phyloP scores from a whole-genome alignment of 2,797 vertebrate species.

The Halcyon smyrnensis region DNA sequence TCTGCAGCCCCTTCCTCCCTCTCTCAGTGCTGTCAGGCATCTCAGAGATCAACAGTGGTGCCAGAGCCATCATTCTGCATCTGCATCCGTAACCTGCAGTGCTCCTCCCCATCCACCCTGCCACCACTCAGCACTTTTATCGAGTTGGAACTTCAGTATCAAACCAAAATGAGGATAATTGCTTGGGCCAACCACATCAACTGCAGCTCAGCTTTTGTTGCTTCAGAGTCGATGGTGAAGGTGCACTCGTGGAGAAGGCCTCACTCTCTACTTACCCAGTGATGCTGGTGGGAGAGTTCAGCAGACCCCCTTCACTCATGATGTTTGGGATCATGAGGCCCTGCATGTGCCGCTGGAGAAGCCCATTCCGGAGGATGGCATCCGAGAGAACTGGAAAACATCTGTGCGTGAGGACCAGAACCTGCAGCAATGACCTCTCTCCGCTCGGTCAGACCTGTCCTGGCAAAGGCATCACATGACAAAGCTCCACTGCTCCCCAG shows the following conservation, averaged over 20 bases:
- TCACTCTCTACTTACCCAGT: not conserved
- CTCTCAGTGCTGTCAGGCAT: not conserved
- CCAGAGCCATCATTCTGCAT: not conserved
- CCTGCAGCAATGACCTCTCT: rapidly evolving
- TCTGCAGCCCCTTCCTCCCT: not conserved
- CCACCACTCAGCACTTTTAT: rapidly evolving
- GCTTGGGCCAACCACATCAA: rapidly evolving
- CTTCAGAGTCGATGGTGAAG: not conserved
- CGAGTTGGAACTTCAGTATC: not conserved
- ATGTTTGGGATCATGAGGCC: conserved; percentile 15
- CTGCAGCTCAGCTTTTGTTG: not conserved
- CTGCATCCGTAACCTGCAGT: not conserved
- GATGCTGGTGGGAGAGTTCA: conserved; percentile 25
- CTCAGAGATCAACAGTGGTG: not conserved
- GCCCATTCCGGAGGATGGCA: not conserved
- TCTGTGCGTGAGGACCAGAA: not conserved
- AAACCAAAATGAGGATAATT: rapidly evolving
- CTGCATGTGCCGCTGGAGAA: conserved; percentile 42
- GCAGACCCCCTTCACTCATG: not conserved
- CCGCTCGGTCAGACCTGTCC: not conserved
- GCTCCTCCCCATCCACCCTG: not conserved
- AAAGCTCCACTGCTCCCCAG: not conserved
- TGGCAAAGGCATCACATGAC: not conserved
- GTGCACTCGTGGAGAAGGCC: rapidly evolving
- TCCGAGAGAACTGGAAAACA: conserved; percentile 33